Conservation (phyloP, 2,113 vertebrate species). For the Petaurus breviceps region DNA sequence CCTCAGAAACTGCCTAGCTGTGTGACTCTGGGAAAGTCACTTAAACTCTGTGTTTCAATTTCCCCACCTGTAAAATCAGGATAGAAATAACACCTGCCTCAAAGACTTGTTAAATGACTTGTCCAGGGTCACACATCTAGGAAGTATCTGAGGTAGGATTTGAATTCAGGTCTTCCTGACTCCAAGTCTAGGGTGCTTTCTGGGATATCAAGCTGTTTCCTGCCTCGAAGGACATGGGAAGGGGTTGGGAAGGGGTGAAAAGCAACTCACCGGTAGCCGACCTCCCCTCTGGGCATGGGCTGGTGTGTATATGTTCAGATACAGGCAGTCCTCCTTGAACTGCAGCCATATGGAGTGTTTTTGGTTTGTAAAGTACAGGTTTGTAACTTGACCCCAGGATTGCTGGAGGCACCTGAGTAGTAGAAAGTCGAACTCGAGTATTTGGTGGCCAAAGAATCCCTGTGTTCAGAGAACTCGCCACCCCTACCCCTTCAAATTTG, state of each 20-base stretch:
- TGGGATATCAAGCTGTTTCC: not conserved
- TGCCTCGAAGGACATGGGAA: not conserved
- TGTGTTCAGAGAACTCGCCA: not conserved
- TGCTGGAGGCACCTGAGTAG: conserved; percentile 65
- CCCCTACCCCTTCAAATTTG: not conserved
- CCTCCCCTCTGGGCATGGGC: not conserved
- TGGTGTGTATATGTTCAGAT: conserved; percentile 59
- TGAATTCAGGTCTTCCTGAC: too few relatives aligned
- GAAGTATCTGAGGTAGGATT: too few relatives aligned
- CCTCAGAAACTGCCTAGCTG: not conserved
- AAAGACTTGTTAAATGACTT: not conserved
- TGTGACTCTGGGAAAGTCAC: not conserved
- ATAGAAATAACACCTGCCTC: not conserved
- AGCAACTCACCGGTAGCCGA: conserved; percentile 13
- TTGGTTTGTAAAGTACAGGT: conserved; percentile 16
- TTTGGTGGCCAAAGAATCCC: not conserved
- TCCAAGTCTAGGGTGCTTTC: not conserved
- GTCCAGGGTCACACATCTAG: too few relatives aligned
- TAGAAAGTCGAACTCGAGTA: not conserved
- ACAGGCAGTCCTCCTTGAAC: conserved; percentile 66
- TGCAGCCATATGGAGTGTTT: not conserved
- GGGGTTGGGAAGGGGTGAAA: not conserved
- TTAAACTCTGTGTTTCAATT: not conserved
- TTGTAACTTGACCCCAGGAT: conserved; percentile 25
- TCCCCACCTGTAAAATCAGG: not conserved